Base-by-base conservation (phyloP, 1,140 invertebrate species). In the Patella vulgata region DNA sequence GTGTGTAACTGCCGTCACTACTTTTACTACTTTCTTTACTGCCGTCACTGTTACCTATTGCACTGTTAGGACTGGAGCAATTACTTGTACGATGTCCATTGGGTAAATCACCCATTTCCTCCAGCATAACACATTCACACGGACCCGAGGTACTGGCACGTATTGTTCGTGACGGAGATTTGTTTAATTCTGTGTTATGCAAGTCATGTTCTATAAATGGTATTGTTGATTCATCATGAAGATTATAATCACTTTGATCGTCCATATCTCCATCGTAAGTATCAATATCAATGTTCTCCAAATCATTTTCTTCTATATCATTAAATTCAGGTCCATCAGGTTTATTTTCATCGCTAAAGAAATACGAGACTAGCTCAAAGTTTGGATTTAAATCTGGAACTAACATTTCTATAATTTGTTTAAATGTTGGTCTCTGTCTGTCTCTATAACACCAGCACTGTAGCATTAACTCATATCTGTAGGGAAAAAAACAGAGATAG, bases 381-480 rank as follows among this genome's bases (percentile, higher is more conserved):
- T 51, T 53, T 27, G 63, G 66, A 53, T 74, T 69, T 33, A 82
- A 57, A 43, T 82, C 70, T 19, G 77, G 77, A 27, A 76, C 65
- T 44, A 82, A 52, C 30, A 63, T 47, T 58, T 82, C 74, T 57
- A 84, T 74, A 36, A 84, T 81, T 51, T 81, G 68, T 58, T 93
- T 86, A 84, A 98, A 98, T 56, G 90, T 90, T 19, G 95, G 95
- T 51, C 96, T 85, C 27, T 85, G 84, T 27, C 87, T 86, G 6
- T 91, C 88, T 73, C 91, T 89, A 76, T 91, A 91, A 70, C 89
- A 88, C 96, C 96, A 99, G 76, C 94, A 97, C 43, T 87, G 84
- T 58, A 89, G 87, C 96, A 99, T 98, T 33, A 98, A 82, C 52
- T 90, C 86, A 82, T 94, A 96, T 59, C 86, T 87, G n/a, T n/a